phyloP scores from a whole-genome alignment of 2,797 vertebrate genomes.

The Platalea minor region DNA sequence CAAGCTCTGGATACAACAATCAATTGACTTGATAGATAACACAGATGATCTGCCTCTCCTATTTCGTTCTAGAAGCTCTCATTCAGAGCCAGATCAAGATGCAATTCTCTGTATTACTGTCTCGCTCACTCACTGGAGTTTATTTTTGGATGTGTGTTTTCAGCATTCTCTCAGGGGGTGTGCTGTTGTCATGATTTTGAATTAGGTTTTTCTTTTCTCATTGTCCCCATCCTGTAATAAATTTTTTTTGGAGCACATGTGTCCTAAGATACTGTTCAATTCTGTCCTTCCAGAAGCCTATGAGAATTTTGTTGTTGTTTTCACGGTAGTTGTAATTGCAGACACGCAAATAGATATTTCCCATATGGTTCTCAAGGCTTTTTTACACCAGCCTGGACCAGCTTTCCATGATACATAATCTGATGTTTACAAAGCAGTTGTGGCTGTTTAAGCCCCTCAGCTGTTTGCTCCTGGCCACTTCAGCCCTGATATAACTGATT shows the following conservation, averaged over 20 bases:
- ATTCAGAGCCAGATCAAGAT: conserved; percentile 27
- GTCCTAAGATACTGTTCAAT: neutral
- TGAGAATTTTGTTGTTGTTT: neutral
- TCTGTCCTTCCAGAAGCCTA: neutral
- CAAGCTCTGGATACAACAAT: conserved; percentile 26
- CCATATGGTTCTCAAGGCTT: neutral
- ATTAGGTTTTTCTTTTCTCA: neutral
- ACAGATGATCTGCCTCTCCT: neutral
- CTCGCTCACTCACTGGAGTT: neutral
- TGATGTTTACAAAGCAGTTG: neutral
- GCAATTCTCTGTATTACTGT: neutral
- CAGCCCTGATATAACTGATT: fast-evolving
- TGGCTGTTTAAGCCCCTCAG: neutral
- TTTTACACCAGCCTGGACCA: neutral
- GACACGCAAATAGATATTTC: neutral
- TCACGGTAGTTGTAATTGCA: neutral
- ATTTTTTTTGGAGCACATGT: neutral
- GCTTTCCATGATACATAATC: neutral
- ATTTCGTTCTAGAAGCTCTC: neutral
- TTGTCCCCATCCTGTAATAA: neutral
- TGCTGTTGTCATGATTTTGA: conserved; percentile 4
- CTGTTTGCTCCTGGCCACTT: neutral
- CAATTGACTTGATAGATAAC: conserved; percentile 37
- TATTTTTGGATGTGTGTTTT: conserved; percentile 8
- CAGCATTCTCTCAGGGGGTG: neutral